A percentile compares a stretch with the other conserved stretches of the same genome.
These are phyloP conservation scores for Apostichopus californicus DNA, from an alignment of 35 echinoderm and acorn worm genomes.

Conservation along the genomic window DNA sequence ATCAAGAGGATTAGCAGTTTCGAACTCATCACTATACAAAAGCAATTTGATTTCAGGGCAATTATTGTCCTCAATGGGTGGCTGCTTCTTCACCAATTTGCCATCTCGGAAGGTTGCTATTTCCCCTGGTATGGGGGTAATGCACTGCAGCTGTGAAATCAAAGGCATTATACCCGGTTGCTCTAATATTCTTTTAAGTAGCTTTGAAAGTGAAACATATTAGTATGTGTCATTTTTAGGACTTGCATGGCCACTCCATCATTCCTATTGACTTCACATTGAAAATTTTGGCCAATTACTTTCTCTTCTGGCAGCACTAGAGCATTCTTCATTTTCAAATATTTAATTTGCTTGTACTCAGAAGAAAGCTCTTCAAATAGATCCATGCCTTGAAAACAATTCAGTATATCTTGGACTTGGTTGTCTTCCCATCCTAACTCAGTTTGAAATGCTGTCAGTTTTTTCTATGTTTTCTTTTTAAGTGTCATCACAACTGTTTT, in stretches of 20 bases:
- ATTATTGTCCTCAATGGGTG: neutral
- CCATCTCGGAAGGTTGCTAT: slow-evolving; percentile 31
- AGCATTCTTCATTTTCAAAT: neutral
- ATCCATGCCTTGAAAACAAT: slow-evolving; percentile 30
- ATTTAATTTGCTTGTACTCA: slow-evolving; percentile 41
- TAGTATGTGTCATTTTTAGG: slow-evolving; percentile 40
- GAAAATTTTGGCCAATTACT: slow-evolving; percentile 28
- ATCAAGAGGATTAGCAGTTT: slow-evolving; percentile 37
- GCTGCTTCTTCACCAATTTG: neutral
- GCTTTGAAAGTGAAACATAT: slow-evolving; percentile 33
- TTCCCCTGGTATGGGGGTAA: neutral
- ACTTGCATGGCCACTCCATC: slow-evolving; percentile 32
- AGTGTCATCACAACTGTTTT: neutral
- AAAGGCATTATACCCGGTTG: slow-evolving; percentile 25
- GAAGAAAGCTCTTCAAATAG: slow-evolving; percentile 26
- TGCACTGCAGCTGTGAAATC: neutral
- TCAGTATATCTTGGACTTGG: slow-evolving; percentile 1
- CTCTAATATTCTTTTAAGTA: slow-evolving; percentile 27
- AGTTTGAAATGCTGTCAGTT: neutral
- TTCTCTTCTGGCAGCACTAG: slow-evolving; percentile 23
- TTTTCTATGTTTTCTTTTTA: neutral
- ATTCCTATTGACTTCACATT: neutral
- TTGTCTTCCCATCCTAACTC: neutral
- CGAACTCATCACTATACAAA: neutral
- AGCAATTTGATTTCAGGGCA: neutral